Conservation (phyloP, 2,113 vertebrate genomes). For the Paradoxurus hermaphroditus region DNA sequence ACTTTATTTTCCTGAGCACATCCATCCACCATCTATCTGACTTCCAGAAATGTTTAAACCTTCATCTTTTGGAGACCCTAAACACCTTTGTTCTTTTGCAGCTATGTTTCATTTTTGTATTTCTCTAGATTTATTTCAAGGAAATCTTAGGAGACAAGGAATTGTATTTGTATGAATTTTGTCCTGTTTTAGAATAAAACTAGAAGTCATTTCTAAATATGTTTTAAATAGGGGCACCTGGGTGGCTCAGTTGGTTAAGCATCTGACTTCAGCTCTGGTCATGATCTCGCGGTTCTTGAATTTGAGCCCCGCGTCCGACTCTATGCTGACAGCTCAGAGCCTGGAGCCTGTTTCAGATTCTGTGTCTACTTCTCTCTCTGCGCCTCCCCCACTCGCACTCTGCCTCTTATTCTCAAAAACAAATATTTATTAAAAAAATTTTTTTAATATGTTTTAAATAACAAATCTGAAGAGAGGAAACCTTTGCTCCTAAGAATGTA, state of each 20-base stretch:
- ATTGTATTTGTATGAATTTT: background rate
- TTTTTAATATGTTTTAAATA: background rate
- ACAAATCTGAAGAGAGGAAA: background rate
- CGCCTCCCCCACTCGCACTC: too few relatives aligned
- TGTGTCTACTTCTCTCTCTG: too few relatives aligned
- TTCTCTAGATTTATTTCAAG: conserved; percentile 14
- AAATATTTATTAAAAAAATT: too few relatives aligned
- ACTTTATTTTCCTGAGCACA: background rate
- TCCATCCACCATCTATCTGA: background rate
- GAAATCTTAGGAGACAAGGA: background rate
- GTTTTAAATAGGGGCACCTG: background rate
- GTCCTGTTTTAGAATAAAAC: background rate
- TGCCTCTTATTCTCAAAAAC: too few relatives aligned
- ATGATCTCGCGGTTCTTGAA: too few relatives aligned
- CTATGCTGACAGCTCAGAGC: too few relatives aligned
- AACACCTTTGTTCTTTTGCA: background rate
- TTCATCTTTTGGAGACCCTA: background rate
- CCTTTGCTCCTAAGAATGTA: background rate
- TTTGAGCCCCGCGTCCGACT: too few relatives aligned
- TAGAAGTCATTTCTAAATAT: background rate
- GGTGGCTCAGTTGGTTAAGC: too few relatives aligned
- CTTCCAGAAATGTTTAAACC: background rate
- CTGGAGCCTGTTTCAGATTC: too few relatives aligned
- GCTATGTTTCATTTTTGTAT: background rate
- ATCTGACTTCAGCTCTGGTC: too few relatives aligned